These are phyloP conservation scores for Ophion obscuratus DNA, from an alignment of 2,888 invertebrate genomes.

Conservation along the genomic window DNA sequence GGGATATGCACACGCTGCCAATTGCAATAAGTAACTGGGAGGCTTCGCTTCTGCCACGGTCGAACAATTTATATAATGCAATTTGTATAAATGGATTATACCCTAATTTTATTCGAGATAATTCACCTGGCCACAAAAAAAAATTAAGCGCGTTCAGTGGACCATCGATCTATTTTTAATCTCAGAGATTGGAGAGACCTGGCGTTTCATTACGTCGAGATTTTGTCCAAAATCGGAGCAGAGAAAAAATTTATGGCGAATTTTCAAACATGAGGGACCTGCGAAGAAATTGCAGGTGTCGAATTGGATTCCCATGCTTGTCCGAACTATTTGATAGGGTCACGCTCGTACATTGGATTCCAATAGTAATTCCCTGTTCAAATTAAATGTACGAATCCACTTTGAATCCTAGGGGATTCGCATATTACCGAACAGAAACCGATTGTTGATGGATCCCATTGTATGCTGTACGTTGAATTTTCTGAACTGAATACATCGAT, in stretches of 20 bases:
- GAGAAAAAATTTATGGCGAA: not conserved
- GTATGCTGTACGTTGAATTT: no score
- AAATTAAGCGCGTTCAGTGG: not conserved
- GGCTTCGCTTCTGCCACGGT: not conserved
- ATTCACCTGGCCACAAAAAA: not conserved
- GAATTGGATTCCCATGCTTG: no score
- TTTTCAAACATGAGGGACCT: not conserved
- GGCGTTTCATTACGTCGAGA: not conserved
- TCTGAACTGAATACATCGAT: no score
- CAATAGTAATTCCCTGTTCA: no score
- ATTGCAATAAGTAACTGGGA: slow-evolving; percentile 41
- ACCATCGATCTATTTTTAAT: not conserved
- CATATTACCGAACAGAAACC: no score
- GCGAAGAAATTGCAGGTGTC: no score
- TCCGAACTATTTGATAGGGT: no score
- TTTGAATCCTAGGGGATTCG: no score
- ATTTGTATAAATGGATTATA: slow-evolving; percentile 25
- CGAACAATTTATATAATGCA: slow-evolving; percentile 1
- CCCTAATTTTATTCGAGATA: slow-evolving; percentile 29
- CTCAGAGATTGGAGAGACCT: not conserved
- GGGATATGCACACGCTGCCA: slow-evolving; percentile 42
- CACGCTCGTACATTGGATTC: no score
- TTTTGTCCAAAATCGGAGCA: not conserved
- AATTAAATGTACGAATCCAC: no score
- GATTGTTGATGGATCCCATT: no score